Base-by-base conservation (phyloP, 2,113 vertebrate genomes). In the Furnarius figulus region DNA sequence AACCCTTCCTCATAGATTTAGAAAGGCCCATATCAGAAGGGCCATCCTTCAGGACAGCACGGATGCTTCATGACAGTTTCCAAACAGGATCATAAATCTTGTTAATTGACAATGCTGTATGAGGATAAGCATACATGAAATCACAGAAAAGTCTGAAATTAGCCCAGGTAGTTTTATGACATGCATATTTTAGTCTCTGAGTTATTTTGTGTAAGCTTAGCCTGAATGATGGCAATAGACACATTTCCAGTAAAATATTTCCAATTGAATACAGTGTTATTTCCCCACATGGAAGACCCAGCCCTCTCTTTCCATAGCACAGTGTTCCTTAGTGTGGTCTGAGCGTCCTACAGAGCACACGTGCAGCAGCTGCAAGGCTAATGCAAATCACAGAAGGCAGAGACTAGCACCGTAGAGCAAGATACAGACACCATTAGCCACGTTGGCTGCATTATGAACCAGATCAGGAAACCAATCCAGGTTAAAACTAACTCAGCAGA, bases 301-400 rank as follows among this genome's bases (percentile, higher is more conserved):
- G 76, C 95, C 92, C 86, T 95, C 68, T 95, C 92, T 96, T 97
- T 97, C 96, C 96, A 96, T 71, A 97, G 91, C 96, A 97, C 59
- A 67, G 61, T 96, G 96, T 96, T 96, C 96, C 86, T 92, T 89
- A 93, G 78, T 18, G 33, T 5, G 65, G 80, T 88, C 86, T 89
- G 72, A 87, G 70, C 89, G 89, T 52, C 56, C 78, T 95, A 9
- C 16, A 3, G 77, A 4, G 9, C 80, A 81, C 95, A 96, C 73
- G 83, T 95, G 95, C 89, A 90, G 86, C 94, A 95, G 96, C 94
- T 97, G 80, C 80, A 95, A 56, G 65, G 56, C 72, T 97, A 97
- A 97, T 97, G 95, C 68, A 92, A 96, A 97, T 95, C 89, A 86
- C 96, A 97, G 96, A 92, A 95, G 89, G 91, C 90, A 95, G 73